These are phyloP conservation scores for Argyresthia albistria DNA, from an alignment of 2,888 invertebrate genomes.

Conservation along the genomic window DNA sequence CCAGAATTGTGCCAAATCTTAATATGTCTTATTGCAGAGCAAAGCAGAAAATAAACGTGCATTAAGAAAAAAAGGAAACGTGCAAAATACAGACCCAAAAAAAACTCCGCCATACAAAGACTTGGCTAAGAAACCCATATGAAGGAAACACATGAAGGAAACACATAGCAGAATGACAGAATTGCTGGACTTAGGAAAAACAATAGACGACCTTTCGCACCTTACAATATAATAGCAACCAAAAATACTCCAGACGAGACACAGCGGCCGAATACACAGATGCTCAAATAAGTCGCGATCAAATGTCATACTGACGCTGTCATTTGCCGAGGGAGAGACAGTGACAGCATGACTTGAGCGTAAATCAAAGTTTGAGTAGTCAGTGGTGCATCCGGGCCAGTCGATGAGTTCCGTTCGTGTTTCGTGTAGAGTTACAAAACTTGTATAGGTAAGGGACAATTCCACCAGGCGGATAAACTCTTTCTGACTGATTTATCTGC, in stretches of 20 bases:
- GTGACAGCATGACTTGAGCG: too few species aligned
- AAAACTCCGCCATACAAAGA: slow-evolving; percentile 28
- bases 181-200: neutral
- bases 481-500: too few species aligned
- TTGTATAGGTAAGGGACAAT: too few species aligned
- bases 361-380: too few species aligned
- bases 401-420: too few species aligned
- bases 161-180: neutral
- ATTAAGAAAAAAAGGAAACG: neutral
- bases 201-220: slow-evolving; percentile 2
- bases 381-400: too few species aligned
- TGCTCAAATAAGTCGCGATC: too few species aligned
- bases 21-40: neutral
- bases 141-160: neutral
- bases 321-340: too few species aligned
- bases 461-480: too few species aligned
- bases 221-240: neutral
- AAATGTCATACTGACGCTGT: too few species aligned
- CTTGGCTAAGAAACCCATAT: neutral
- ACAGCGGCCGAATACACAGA: neutral
- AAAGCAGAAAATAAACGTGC: neutral
- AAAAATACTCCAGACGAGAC: neutral
- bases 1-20: neutral
- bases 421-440: too few species aligned
- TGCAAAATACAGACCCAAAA: slow-evolving; percentile 5